Percentiles rank a stretch among this genome's conserved stretches.
Conservation (phyloP, 2,113 vertebrate genomes). For the Crotalus tigris region DNA sequence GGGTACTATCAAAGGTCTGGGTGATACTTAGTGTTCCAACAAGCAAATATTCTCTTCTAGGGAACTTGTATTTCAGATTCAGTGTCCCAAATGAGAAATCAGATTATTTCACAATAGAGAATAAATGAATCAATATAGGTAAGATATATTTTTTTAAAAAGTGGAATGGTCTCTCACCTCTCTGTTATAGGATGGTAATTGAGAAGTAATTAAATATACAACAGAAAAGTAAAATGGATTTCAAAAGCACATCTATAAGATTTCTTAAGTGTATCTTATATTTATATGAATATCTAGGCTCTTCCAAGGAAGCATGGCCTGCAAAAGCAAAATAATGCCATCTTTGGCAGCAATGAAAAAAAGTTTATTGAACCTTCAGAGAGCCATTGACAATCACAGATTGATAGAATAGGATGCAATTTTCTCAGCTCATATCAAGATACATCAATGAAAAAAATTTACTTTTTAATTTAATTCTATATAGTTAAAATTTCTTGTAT, state of each 20-base stretch:
- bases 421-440: not conserved
- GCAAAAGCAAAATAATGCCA: not conserved
- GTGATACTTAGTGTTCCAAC: not conserved
- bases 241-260: not conserved
- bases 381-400: not conserved
- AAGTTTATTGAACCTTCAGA: not conserved
- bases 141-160: not conserved
- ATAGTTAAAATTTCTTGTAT: not conserved
- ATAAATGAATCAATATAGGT: not conserved
- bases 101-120: not conserved
- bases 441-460: not conserved
- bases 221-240: not conserved
- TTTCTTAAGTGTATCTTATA: not conserved
- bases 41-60: not conserved
- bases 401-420: not conserved
- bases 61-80: not conserved
- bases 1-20: not conserved
- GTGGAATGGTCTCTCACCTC: not conserved
- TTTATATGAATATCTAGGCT: not conserved
- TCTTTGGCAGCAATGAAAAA: not conserved
- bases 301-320: not conserved
- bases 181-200: not conserved
- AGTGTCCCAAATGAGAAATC: not conserved
- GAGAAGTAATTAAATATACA: not conserved
- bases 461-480: not conserved